These are phyloP conservation scores for Cebidichthys violaceus DNA, from an alignment of 2,113 vertebrate genomes.

Conservation along the genomic window DNA sequence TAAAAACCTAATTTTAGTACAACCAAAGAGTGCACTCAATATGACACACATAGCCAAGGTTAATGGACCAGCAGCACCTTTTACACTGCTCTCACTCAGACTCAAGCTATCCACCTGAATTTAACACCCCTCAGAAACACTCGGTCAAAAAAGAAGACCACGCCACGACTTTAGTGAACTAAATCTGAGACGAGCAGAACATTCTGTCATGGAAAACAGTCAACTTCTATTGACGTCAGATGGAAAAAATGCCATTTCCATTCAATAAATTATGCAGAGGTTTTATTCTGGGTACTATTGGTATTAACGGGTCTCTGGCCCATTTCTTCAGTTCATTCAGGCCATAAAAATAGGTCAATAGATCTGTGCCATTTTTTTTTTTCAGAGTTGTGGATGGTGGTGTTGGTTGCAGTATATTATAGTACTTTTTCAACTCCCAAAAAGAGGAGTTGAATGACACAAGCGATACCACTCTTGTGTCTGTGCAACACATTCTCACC, in stretches of 20 bases:
- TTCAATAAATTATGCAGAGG: constrained; percentile 75
- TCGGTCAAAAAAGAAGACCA: neutral
- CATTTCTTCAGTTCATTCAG: constrained; percentile 71
- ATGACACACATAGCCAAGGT: neutral
- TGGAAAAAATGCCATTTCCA: constrained; percentile 56
- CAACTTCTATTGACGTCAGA: constrained; percentile 52
- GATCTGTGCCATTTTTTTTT: constrained; percentile 1
- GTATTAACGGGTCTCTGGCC: constrained; percentile 67
- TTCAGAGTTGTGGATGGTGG: neutral
- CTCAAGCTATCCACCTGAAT: neutral
- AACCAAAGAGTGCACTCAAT: neutral
- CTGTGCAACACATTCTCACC: neutral
- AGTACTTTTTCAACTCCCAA: neutral
- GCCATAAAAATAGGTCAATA: constrained; percentile 52
- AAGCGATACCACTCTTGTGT: neutral
- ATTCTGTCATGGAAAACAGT: constrained; percentile 42
- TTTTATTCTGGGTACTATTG: constrained; percentile 68
- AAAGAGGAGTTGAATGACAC: neutral
- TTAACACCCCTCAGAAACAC: neutral
- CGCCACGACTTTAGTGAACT: neutral
- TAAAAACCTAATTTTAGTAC: constrained; percentile 6
- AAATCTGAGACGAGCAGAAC: constrained; percentile 23
- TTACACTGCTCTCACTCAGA: neutral
- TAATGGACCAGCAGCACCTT: constrained; percentile 5
- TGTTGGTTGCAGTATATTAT: neutral